Base-by-base conservation (phyloP, 2,797 vertebrate species). In the Coccyzus lansbergi region DNA sequence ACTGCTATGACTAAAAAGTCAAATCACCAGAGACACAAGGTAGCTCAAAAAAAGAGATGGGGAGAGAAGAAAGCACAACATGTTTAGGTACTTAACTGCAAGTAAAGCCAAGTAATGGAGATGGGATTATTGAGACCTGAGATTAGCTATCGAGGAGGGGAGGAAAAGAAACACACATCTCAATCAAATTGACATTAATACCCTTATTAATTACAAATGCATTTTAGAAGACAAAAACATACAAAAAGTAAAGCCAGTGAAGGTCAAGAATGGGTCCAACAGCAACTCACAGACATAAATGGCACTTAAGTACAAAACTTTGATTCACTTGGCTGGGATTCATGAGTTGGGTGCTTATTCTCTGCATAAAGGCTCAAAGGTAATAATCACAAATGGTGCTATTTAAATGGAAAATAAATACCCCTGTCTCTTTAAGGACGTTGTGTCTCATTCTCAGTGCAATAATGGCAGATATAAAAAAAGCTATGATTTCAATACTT, bases 361-460 rank as follows among this genome's bases (percentile, higher is more conserved):
- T 67, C 83, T 81, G 79, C 72, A 24, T 70, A 85, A 86, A 3
- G 2, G 64, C 92, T 93, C 76, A 67, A 92, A 95, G 83, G 85
- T 85, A 96, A 91, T 88, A 90, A 93, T 90, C 94, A 74, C 65
- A 92, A 95, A 95, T 93, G 68, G 83, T 65, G 60, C 90, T 86
- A 90, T 93, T 96, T 94, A 96, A 96, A 94, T 83, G 75, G 90
- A 83, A 95, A 97, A 96, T 93, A 95, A 96, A 93, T 93, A 95
- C 79, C 75, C 86, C 79, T 93, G 86, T 93, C 84, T 95, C 93
- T 96, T 95, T 96, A 95, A 96, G 86, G 68, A 77, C 42, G 94
- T 81, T 71, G 31, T 71, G 65, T 71, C 70, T 83, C 74, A 82
- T 89, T 86, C 87, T 83, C 82, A 34, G 75, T 59, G 59, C 75